These are phyloP conservation scores for Gryllus bimaculatus DNA, from an alignment of 1,140 invertebrate genomes.

Conservation along the genomic window DNA sequence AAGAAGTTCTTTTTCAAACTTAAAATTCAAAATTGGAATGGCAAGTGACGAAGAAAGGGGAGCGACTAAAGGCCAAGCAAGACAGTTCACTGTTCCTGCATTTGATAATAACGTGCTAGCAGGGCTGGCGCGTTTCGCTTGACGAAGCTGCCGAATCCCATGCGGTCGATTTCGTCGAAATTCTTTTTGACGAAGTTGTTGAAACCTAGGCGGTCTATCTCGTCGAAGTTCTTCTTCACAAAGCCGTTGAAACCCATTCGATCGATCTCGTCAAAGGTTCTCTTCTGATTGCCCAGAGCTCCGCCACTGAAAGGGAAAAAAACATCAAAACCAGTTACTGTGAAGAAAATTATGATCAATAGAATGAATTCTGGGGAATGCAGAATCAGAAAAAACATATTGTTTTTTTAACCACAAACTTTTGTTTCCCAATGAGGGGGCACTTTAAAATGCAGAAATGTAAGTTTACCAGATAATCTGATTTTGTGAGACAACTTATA, in stretches of 20 bases:
- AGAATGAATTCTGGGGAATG: too few species aligned
- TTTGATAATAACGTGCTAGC: conserved; percentile 8
- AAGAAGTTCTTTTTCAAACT: too few species aligned
- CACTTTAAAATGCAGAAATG: too few species aligned
- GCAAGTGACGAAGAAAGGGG: too few species aligned
- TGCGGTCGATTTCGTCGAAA: conserved; percentile 52
- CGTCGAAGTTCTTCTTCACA: conserved; percentile 47
- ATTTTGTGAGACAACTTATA: too few species aligned
- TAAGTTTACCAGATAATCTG: too few species aligned
- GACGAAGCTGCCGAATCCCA: conserved; percentile 36
- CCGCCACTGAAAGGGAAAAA: conserved; percentile 26
- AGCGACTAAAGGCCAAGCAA: too few species aligned
- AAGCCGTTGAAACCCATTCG: conserved; percentile 31
- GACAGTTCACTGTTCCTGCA: conserved; percentile 8
- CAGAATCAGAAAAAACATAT: too few species aligned
- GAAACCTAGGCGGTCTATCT: conserved; percentile 42
- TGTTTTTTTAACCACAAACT: too few species aligned
- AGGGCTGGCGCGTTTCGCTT: conserved; percentile 26
- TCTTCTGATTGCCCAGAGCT: conserved; percentile 31
- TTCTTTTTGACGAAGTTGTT: conserved; percentile 37
- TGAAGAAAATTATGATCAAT: too few species aligned
- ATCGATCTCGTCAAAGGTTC: conserved; percentile 44
- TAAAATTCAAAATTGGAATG: too few species aligned
- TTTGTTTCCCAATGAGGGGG: too few species aligned
- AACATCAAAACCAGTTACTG: background rate